Evolutionary conservation across 1,140 invertebrate species (phyloP), one percentile per base, ranked within the genome.

Genomic region (Ceratosolen fusciceps): DNA sequence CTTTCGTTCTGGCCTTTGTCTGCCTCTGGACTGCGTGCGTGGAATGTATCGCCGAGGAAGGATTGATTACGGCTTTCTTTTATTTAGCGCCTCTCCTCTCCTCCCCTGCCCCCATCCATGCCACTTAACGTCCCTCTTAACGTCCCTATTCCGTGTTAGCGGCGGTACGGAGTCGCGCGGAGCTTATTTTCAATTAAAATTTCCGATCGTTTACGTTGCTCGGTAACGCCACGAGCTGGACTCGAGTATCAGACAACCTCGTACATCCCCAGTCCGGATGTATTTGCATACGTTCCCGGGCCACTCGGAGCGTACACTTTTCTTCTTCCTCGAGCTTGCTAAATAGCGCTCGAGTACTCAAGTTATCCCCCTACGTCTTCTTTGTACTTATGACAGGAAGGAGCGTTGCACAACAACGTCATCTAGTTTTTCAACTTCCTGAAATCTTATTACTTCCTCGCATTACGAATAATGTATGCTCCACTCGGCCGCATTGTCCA

Each of bases 1-100:
- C 76, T 78, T 78, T 14, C 34, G 43, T 31, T 68, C 74, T 76
- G 29, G 43, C 19, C 47, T 71, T 71, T 71, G 24, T 70, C 24
- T 70, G 21, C 67, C 39, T 0, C 9, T 31, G 14, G 7, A 52
- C 43, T 12, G 39, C 37, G 21, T 21, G 39, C 29, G 34, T n/a
- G 21, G 56, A 62, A 62, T 26, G 24, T 76, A 52, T 67, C 58
- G 8, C 29, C 56, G 54, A 43, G n/a, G 7, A 37, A 24, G 37
- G 24, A 71, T 10, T 31, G 19, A 31, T 39, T 43, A 47, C 24
- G 4, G 7, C 31, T 47, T 58, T 56, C 52, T 70, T 60, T 71
- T 77, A 58, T 60, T 31, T 60, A 52, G 49, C 29, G 74, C 19
- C 5, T 14, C n/a, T 67, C 43, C 34, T 65, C 21, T n/a, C 16